Conservation (phyloP, 2,797 vertebrate genomes). For the Cryptoblepharus egeriae region DNA sequence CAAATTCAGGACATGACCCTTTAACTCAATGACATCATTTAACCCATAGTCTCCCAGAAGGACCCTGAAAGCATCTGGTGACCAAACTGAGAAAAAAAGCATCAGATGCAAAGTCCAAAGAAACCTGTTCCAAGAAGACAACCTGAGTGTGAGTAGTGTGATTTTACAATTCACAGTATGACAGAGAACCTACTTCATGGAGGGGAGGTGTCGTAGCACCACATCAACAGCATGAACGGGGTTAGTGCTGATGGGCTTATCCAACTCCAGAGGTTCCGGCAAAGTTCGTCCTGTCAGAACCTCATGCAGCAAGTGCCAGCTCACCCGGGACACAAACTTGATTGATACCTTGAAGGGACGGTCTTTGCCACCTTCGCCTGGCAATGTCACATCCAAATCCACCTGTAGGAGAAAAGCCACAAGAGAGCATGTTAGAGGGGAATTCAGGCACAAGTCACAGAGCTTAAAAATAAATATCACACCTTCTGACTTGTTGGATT, state of each 20-base stretch:
- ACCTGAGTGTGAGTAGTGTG: neutral
- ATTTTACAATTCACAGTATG: neutral
- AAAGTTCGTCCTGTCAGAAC: conserved; percentile 96
- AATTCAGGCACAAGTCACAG: conserved; percentile 30
- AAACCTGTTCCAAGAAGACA: neutral
- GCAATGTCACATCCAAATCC: conserved; percentile 99
- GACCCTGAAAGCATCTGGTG: neutral
- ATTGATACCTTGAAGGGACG: conserved; percentile 98
- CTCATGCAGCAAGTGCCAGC: conserved; percentile 99
- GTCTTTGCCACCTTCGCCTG: conserved; percentile 98
- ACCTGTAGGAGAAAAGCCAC: conserved; percentile 78
- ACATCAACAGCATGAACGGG: conserved; percentile 99
- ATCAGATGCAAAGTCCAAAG: neutral
- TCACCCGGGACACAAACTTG: conserved; percentile 98
- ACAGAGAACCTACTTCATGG: conserved; percentile 91
- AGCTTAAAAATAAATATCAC: neutral
- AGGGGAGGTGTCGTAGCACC: conserved; percentile 97
- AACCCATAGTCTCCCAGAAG: neutral
- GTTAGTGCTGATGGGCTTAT: conserved; percentile 99
- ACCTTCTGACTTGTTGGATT: neutral
- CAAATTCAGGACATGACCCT: neutral
- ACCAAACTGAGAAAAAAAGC: neutral
- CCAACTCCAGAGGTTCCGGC: conserved; percentile 96
- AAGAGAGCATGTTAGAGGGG: neutral
- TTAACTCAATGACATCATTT: conserved; percentile 18